phyloP scores from a whole-genome alignment of 2,888 invertebrate genomes.

The Acrobasis repandana region DNA sequence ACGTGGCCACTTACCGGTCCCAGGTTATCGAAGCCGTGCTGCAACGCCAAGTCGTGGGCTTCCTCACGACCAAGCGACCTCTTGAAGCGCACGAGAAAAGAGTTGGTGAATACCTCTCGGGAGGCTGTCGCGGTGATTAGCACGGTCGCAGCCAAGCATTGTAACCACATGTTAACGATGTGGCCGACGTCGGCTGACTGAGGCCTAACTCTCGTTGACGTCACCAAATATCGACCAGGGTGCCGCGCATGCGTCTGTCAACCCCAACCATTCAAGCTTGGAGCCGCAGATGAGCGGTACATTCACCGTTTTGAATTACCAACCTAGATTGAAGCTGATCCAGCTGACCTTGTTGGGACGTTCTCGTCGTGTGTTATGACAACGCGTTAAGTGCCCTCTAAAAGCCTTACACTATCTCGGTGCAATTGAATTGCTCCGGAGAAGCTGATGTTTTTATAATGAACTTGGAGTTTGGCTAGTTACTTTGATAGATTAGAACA shows the following conservation, averaged over 20 bases:
- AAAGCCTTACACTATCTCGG: conserved; percentile 22
- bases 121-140: conserved; percentile 68
- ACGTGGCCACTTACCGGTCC: conserved; percentile 93
- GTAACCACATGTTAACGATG: conserved; percentile 73
- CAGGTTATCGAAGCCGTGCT: conserved; percentile 96
- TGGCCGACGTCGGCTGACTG: conserved; percentile 76
- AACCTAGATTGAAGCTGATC: conserved; percentile 41
- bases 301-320: conserved; percentile 55
- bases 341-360: conserved; percentile 36
- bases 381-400: conserved; percentile 21
- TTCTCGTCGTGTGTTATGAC: conserved; percentile 35
- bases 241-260: conserved; percentile 60
- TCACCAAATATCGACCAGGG: conserved; percentile 73
- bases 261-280: conserved; percentile 42
- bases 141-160: conserved; percentile 71
- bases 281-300: conserved; percentile 56
- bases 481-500: neutral
- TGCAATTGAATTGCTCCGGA: conserved; percentile 13
- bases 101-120: conserved; percentile 95
- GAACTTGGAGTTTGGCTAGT: neutral
- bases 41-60: conserved; percentile 91
- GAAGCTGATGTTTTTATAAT: conserved; percentile 9
- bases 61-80: conserved; percentile 88
- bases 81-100: conserved; percentile 95
- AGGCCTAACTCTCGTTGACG: conserved; percentile 65